Percentiles rank a stretch among this genome's conserved stretches.
Evolutionary conservation across 1,140 invertebrate genomes (phyloP).

Genomic region (Drosophila navojoa): DNA sequence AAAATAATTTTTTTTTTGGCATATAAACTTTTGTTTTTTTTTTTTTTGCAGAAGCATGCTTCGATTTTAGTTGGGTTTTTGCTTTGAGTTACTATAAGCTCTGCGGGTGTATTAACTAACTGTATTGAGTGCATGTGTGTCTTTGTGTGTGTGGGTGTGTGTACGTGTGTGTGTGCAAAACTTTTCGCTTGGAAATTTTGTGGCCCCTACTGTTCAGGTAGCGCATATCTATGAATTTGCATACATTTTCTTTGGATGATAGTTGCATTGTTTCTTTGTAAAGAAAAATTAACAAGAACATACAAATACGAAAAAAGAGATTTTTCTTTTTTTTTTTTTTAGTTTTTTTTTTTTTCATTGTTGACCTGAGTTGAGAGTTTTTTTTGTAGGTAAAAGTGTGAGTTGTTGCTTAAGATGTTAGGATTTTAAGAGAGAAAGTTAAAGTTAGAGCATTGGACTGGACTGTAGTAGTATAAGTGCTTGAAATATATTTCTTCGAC

Average conservation of each 20-base stretch:
- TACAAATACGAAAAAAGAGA: conserved; percentile 84
- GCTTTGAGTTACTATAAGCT: conserved; percentile 22
- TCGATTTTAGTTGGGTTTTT: conserved; percentile 53
- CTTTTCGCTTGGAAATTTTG: conserved; percentile 67
- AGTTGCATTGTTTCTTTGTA: conserved; percentile 77
- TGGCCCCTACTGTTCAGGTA: conserved; percentile 50
- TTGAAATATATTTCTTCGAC: conserved; percentile 14
- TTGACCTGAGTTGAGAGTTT: conserved; percentile 69
- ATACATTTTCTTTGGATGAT: conserved; percentile 83
- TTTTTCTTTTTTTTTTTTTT: conserved; percentile 61
- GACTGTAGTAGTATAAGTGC: conserved; percentile 21
- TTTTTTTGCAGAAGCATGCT: conserved; percentile 65
- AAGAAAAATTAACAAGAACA: conserved; percentile 83
- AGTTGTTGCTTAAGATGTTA: conserved; percentile 54
- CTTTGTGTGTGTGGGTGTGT: conserved; percentile 21
- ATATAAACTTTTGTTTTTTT: conserved; percentile 38
- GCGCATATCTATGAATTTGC: conserved; percentile 80
- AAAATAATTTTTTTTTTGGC: conserved; percentile 34
- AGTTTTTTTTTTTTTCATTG: conserved; percentile 55
- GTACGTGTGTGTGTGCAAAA: conserved; percentile 37
- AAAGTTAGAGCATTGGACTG: conserved; percentile 48
- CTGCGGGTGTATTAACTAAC: conserved; percentile 31
- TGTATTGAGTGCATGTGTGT: conserved; percentile 19
- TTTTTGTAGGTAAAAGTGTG: conserved; percentile 41
- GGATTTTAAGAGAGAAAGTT: conserved; percentile 53